Evolutionary conservation across 1,140 invertebrate genomes (phyloP).

Genomic region (Lordiphosa stackelbergi): DNA sequence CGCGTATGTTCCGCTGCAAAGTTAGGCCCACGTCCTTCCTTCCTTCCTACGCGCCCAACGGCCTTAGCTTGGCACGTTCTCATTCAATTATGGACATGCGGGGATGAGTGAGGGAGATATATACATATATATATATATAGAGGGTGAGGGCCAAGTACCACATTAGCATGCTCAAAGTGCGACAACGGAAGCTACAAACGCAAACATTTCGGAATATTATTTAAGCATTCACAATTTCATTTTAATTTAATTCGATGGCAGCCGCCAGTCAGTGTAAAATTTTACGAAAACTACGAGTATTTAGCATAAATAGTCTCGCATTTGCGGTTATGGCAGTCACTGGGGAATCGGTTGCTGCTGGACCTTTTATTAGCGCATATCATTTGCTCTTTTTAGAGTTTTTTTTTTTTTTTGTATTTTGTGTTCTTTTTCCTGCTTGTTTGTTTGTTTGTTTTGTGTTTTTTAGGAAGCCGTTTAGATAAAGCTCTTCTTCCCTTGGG

Average conservation of each 20-base stretch:
- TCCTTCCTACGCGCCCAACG: slow-evolving; percentile 14
- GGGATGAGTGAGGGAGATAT: not conserved
- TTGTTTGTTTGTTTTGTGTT: slow-evolving; percentile 35
- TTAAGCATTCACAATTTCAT: slow-evolving; percentile 67
- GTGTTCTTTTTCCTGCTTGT: slow-evolving; percentile 29
- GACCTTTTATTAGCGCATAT: slow-evolving; percentile 47
- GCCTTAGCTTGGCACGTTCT: slow-evolving; percentile 51
- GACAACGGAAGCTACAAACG: slow-evolving; percentile 55
- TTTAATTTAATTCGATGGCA: slow-evolving; percentile 66
- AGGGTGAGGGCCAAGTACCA: slow-evolving; percentile 22
- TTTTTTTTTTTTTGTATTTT: slow-evolving; percentile 16
- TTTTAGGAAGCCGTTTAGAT: slow-evolving; percentile 48
- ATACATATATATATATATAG: too few species aligned
- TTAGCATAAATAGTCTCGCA: slow-evolving; percentile 71
- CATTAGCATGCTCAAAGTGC: slow-evolving; percentile 63
- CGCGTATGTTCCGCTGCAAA: slow-evolving; percentile 70
- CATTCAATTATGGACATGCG: slow-evolving; percentile 67
- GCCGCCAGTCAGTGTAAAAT: slow-evolving; percentile 31
- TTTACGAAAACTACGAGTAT: slow-evolving; percentile 48
- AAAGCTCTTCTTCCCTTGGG: slow-evolving; percentile 22
- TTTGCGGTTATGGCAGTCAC: slow-evolving; percentile 45
- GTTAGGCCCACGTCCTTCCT: slow-evolving; percentile 31
- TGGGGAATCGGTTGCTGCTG: slow-evolving; percentile 39
- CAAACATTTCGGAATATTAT: slow-evolving; percentile 69
- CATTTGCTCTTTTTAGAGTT: slow-evolving; percentile 25